Evolutionary conservation across 2,113 vertebrate species (phyloP), one percentile per base, ranked within the genome.

Genomic region (Cyprinodon tularosa): DNA sequence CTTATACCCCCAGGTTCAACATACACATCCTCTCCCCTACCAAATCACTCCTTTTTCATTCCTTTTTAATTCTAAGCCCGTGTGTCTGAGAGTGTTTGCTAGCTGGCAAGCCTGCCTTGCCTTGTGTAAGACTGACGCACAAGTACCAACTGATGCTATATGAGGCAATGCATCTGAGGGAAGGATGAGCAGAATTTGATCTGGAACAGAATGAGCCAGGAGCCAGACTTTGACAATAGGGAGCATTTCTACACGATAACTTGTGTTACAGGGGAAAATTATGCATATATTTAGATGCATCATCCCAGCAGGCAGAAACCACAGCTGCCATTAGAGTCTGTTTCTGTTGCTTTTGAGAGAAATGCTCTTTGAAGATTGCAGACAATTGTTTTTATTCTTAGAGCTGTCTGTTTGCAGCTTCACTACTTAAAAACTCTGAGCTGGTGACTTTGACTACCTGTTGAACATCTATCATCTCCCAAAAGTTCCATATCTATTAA

Each of bases 261-360:
- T 84, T 66, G 76, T 66, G 68, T 62, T 53, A 66, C 66, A 77
- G 62, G 70, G 76, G 75, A 73, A 76, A 66, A 47, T 86, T 86
- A 57, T 76, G 71, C 80, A 45, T 42, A 72, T 79, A 69, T 70
- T n/a, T 59, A 81, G 76, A 71, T 84, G 73, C 84, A 86, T 84
- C 84, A 61, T 78, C 79, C 42, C 86, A 80, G 83, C 88, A 88
- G 82, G 81, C 77, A 70, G 72, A 62, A 82, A 81, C 68, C 77
- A 78, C 79, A 82, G 65, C 82, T 81, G 82, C 83, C 87, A 85
- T 89, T 86, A 87, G 83, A 72, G 82, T 65, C 57, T 67, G 73
- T 82, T 75, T 85, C 85, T 83, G 81, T 85, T 81, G 71, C 82
- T 81, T 66, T 77, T 53, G 53, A 84, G 80, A 82, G 50, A 89